Evolutionary conservation across 2,113 vertebrate genomes (phyloP).

Genomic region (Fregetta grallaria): DNA sequence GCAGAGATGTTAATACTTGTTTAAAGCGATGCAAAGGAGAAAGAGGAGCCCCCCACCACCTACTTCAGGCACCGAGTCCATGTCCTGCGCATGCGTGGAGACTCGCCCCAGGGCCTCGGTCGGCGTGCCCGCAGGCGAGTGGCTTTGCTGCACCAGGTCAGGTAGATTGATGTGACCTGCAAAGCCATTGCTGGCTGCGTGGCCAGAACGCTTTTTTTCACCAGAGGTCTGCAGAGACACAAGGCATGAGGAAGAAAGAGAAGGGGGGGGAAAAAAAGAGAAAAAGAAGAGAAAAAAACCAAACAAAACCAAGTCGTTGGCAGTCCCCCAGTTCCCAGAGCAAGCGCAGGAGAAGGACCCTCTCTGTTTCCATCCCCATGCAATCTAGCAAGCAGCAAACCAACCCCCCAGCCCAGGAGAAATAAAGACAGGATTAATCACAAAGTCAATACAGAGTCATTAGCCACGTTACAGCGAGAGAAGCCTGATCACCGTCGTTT

Average conservation of each 20-base stretch:
- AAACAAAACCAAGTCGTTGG: neutral
- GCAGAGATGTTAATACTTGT: slow-evolving; percentile 15
- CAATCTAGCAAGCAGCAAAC: slow-evolving; percentile 12
- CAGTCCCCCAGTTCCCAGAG: neutral
- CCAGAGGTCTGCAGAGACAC: slow-evolving; percentile 84
- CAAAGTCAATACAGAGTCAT: neutral
- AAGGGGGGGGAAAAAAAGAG: neutral
- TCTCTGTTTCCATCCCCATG: neutral
- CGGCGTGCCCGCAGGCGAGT: slow-evolving; percentile 87
- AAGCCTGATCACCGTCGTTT: neutral
- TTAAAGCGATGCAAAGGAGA: neutral
- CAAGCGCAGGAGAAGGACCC: neutral
- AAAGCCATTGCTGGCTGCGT: slow-evolving; percentile 92
- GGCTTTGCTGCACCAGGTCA: slow-evolving; percentile 95
- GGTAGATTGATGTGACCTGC: slow-evolving; percentile 92
- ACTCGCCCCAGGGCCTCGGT: slow-evolving; percentile 82
- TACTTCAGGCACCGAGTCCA: slow-evolving; percentile 92
- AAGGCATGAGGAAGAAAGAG: slow-evolving; percentile 58
- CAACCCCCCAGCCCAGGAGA: neutral
- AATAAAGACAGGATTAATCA: slow-evolving; percentile 49
- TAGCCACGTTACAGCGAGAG: neutral
- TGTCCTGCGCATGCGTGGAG: slow-evolving; percentile 84
- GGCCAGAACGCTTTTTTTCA: slow-evolving; percentile 89
- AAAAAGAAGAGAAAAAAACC: neutral
- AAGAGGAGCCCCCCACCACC: slow-evolving; percentile 71